Evolutionary conservation across 2,113 vertebrate genomes (phyloP).

Genomic region (Chaetops frenatus): DNA sequence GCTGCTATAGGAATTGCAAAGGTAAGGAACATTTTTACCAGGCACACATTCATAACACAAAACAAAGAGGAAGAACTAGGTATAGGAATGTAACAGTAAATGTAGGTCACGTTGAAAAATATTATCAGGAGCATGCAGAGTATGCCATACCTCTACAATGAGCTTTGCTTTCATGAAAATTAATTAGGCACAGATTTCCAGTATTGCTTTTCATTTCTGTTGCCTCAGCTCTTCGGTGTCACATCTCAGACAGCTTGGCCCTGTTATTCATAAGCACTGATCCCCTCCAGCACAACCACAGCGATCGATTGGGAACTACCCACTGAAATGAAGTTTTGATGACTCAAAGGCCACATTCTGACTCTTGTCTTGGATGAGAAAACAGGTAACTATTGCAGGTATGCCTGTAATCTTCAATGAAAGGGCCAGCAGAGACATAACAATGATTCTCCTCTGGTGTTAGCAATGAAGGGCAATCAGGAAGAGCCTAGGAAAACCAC

Average conservation of each 20-base stretch:
- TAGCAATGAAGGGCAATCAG: background rate
- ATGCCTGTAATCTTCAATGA: background rate
- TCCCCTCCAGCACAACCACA: background rate
- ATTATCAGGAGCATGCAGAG: background rate
- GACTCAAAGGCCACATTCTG: background rate
- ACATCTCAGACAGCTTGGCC: background rate
- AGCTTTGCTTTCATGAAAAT: background rate
- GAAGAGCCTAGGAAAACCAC: background rate
- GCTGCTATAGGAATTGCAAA: background rate
- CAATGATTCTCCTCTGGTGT: background rate
- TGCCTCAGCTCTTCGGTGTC: background rate
- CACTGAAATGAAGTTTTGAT: background rate
- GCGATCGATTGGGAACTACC: rapidly evolving
- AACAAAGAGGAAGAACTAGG: background rate
- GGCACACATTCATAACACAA: background rate
- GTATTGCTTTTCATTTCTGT: background rate
- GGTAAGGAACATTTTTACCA: background rate
- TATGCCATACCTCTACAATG: background rate
- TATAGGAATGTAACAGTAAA: background rate
- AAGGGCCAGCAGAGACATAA: background rate
- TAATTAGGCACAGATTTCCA: background rate
- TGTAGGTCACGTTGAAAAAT: background rate
- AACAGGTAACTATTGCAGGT: background rate
- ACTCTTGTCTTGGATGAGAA: background rate
- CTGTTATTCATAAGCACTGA: background rate